phyloP scores from a whole-genome alignment of 1,140 invertebrate genomes.

The Latrodectus geometricus region DNA sequence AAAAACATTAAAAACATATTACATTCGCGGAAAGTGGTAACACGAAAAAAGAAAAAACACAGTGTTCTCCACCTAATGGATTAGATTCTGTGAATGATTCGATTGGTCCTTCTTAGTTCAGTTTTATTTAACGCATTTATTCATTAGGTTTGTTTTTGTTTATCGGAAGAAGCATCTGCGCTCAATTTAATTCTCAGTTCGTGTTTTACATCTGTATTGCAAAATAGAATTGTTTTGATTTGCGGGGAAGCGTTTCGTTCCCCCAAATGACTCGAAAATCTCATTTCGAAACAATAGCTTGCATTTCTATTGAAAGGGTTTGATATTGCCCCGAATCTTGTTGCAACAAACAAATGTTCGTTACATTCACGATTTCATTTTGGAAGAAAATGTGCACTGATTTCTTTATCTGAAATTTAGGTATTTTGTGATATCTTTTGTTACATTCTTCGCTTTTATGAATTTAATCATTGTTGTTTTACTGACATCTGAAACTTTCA shows the following conservation, averaged over 20 bases:
- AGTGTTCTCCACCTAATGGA: slow-evolving; percentile 45
- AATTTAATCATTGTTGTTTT: too few species aligned
- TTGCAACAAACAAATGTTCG: too few species aligned
- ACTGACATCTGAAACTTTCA: too few species aligned
- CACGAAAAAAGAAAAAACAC: background rate
- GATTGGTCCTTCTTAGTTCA: slow-evolving; percentile 25
- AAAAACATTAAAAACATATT: slow-evolving; percentile 59
- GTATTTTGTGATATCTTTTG: too few species aligned
- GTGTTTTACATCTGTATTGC: slow-evolving; percentile 6
- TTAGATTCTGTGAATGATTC: slow-evolving; percentile 45
- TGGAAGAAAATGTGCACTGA: too few species aligned
- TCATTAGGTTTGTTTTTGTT: slow-evolving; percentile 40
- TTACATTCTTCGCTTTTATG: too few species aligned
- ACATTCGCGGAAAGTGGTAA: slow-evolving; percentile 5
- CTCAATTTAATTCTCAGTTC: slow-evolving; percentile 7
- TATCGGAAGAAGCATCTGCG: background rate
- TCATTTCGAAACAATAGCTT: slow-evolving; percentile 6
- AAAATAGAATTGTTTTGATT: slow-evolving; percentile 3
- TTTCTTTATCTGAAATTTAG: too few species aligned
- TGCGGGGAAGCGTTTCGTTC: background rate
- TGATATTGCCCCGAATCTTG: background rate
- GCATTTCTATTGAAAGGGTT: background rate
- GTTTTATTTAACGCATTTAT: slow-evolving; percentile 30
- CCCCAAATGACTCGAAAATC: background rate
- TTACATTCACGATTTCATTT: too few species aligned